Base-by-base conservation (phyloP, 92 coral and sea anemone species). In the Bergia sp. region DNA sequence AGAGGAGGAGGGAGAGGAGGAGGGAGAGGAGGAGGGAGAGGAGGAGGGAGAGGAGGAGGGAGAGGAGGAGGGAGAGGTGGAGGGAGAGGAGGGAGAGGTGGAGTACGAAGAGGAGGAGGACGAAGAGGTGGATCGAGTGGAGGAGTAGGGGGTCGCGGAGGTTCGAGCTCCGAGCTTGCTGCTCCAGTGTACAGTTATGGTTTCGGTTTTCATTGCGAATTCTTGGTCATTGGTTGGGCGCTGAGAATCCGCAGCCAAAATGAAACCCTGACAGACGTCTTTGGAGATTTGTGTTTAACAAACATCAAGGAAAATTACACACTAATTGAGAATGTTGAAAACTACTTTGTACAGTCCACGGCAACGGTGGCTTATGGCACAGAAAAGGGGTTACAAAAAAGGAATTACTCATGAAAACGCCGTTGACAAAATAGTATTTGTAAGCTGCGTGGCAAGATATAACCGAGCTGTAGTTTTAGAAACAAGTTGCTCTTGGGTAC, bases 131-230 rank as follows among this genome's bases (percentile, higher is more conserved):
- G 29, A 29, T 29, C 53, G 53, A 65, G 73, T 16, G n/a, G 77
- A 37, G 77, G 77, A 37, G 37, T 13, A 73, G 77, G 77, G 18
- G n/a, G 77, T 73, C 16, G 40, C 42, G 77, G 76, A 37, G 13
- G 77, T 13, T 36, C 67, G 36, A 20, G 57, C 37, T 29, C 37
- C 82, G 61, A 78, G 37, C 16, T 13, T 44, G 13, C 55, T 15
- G 81, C 81, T 13, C 81, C 81, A 45, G 81, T 77, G 3, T 77
- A 77, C 61, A 77, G 58, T 4, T 44, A 77, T 20, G 81, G 81
- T 5, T 77, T 29, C 38, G 36, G 57, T 20, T 77, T 77, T 77
- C 81, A 44, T 44, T 58, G 81, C 81, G 81, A 61, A 42, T 77
- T 42, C 18, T 21, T 77, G 5, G 58, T 45, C 37, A 78, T 78